Evolutionary conservation across 2,113 vertebrate species (phyloP).

Genomic region (Oreocharis arfaki): DNA sequence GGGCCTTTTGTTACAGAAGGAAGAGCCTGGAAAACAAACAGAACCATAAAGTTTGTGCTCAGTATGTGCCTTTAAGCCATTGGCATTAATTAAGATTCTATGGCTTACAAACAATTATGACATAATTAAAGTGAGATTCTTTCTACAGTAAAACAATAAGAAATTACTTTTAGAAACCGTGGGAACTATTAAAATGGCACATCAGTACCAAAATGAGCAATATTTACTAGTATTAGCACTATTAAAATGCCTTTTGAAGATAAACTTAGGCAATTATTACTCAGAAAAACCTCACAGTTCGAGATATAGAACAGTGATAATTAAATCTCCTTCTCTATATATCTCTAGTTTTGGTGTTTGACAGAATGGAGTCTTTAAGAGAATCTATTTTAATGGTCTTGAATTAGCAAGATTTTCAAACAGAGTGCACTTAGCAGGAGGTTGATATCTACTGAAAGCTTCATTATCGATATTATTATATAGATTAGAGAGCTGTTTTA

Average conservation of each 20-base stretch:
- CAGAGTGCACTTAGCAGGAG: conserved; percentile 67
- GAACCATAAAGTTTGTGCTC: conserved; percentile 61
- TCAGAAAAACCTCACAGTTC: conserved; percentile 65
- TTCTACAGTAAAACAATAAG: conserved; percentile 80
- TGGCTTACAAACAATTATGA: conserved; percentile 81
- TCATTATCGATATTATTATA: conserved; percentile 61
- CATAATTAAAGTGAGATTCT: conserved; percentile 82
- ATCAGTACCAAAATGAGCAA: conserved; percentile 80
- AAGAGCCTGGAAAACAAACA: conserved; percentile 67
- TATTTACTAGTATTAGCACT: conserved; percentile 81
- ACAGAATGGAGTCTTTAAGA: conserved; percentile 73
- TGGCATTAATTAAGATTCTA: conserved; percentile 83
- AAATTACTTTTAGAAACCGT: conserved; percentile 78
- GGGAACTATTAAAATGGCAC: conserved; percentile 75
- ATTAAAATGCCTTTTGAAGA: conserved; percentile 81
- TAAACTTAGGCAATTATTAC: conserved; percentile 80
- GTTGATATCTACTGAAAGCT: conserved; percentile 53
- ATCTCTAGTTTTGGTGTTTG: conserved; percentile 74
- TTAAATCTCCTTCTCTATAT: conserved; percentile 74
- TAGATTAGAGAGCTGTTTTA: conserved; percentile 25
- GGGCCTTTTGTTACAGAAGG: conserved; percentile 28
- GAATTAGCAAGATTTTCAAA: conserved; percentile 76
- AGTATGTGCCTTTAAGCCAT: conserved; percentile 74
- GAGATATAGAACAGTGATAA: conserved; percentile 76
- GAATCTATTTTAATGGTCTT: conserved; percentile 75